Evolutionary conservation across 2,113 vertebrate genomes (phyloP).

Genomic region (Alosa alosa): DNA sequence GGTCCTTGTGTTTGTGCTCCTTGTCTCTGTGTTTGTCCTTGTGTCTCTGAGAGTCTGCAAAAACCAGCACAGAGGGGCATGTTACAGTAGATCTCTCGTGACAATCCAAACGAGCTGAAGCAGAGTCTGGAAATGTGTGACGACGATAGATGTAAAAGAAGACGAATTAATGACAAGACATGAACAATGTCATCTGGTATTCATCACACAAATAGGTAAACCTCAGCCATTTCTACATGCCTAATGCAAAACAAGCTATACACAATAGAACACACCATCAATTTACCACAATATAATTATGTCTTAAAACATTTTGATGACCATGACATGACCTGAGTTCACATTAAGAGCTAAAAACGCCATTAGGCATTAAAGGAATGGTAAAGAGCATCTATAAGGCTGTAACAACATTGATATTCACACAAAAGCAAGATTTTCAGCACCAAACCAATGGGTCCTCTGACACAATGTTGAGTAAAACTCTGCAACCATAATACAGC

Average conservation of each 20-base stretch:
- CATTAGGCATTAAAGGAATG: not conserved
- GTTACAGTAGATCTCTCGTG: not conserved
- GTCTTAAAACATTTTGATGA: not conserved
- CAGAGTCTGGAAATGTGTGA: not conserved
- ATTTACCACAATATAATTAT: not conserved
- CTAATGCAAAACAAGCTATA: not conserved
- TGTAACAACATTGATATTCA: not conserved
- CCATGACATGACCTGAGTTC: not conserved
- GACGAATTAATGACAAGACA: not conserved
- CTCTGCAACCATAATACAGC: not conserved
- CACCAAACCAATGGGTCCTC: not conserved
- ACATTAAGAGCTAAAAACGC: too few relatives aligned
- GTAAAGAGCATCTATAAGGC: not conserved
- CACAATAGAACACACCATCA: not conserved
- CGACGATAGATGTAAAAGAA: not conserved
- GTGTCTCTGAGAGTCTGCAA: slow-evolving; percentile 88
- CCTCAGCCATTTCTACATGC: not conserved
- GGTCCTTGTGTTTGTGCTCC: slow-evolving; percentile 94
- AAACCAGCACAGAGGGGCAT: not conserved
- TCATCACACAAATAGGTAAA: not conserved
- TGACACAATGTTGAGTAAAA: not conserved
- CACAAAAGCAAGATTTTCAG: not conserved
- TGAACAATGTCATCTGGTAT: not conserved
- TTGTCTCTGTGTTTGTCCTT: slow-evolving; percentile 97
- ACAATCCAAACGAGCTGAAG: not conserved